Conservation (phyloP, 2,888 invertebrate species). For the Hyposoter dolosus region DNA sequence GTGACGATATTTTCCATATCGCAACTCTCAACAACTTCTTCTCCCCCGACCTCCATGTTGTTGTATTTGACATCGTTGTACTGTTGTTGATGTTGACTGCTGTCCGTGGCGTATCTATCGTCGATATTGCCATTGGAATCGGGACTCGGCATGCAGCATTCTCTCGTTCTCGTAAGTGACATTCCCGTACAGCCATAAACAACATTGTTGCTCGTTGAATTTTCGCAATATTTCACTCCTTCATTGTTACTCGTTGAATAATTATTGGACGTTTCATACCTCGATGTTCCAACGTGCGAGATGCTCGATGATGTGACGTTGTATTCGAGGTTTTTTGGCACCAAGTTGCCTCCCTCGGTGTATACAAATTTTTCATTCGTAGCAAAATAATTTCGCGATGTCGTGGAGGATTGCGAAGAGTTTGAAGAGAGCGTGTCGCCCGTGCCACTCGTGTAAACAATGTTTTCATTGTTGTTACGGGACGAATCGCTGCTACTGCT, state of each 20-base stretch:
- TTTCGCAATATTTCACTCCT: conserved; percentile 49
- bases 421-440: conserved; percentile 60
- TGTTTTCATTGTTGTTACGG: conserved; percentile 47
- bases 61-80: conserved; percentile 81
- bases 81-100: conserved; percentile 50
- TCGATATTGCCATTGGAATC: conserved; percentile 80
- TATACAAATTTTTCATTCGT: conserved; percentile 46
- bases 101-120: conserved; percentile 76
- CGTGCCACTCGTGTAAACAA: conserved; percentile 49
- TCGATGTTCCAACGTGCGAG: conserved; percentile 39
- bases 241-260: conserved; percentile 45
- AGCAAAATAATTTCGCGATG: conserved; percentile 55
- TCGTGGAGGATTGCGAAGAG: conserved; percentile 57
- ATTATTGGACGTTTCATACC: conserved; percentile 51
- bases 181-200: conserved; percentile 17
- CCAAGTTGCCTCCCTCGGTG: conserved; percentile 23
- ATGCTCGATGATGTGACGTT: conserved; percentile 19
- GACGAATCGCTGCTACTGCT: conserved; percentile 68
- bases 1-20: conserved; percentile 83
- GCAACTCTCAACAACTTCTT: conserved; percentile 82
- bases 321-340: conserved; percentile 50
- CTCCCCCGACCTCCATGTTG: conserved; percentile 81
- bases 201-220: conserved; percentile 12
- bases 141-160: conserved; percentile 57
- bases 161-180: conserved; percentile 28